A percentile compares a stretch with the other conserved stretches of the same genome.
Evolutionary conservation across 2,797 vertebrate genomes (phyloP).

Genomic region (Sciurus carolinensis): DNA sequence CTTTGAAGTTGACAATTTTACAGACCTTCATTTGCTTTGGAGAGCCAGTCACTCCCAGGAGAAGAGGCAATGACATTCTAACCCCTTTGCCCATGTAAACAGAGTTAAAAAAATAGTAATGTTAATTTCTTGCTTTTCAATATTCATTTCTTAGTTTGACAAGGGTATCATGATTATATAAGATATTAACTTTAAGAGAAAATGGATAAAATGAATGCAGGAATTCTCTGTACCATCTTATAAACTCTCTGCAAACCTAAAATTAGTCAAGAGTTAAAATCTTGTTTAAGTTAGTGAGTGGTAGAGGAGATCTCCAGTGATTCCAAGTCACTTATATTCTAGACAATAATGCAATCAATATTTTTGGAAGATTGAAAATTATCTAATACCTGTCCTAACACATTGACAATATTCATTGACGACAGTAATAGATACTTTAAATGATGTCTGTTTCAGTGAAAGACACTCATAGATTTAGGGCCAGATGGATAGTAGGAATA

Average conservation of each 20-base stretch:
- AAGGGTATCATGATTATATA: slow-evolving; percentile 1
- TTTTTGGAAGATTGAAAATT: not conserved
- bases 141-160: slow-evolving; percentile 48
- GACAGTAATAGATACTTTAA: not conserved
- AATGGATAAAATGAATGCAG: not conserved
- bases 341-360: not conserved
- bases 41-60: not conserved
- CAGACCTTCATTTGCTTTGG: not conserved
- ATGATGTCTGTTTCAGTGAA: not conserved
- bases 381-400: not conserved
- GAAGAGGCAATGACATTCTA: not conserved
- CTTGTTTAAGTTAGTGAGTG: not conserved
- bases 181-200: slow-evolving; percentile 50
- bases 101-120: not conserved
- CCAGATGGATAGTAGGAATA: not conserved
- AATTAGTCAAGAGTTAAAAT: slow-evolving; percentile 41
- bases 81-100: not conserved
- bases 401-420: not conserved
- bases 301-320: not conserved
- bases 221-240: not conserved
- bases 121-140: slow-evolving; percentile 34
- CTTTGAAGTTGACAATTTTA: slow-evolving; percentile 17
- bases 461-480: not conserved
- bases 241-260: not conserved
- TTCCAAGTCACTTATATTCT: not conserved